Conservation (phyloP, 2,797 vertebrate genomes). For the Chrysocyon brachyurus region DNA sequence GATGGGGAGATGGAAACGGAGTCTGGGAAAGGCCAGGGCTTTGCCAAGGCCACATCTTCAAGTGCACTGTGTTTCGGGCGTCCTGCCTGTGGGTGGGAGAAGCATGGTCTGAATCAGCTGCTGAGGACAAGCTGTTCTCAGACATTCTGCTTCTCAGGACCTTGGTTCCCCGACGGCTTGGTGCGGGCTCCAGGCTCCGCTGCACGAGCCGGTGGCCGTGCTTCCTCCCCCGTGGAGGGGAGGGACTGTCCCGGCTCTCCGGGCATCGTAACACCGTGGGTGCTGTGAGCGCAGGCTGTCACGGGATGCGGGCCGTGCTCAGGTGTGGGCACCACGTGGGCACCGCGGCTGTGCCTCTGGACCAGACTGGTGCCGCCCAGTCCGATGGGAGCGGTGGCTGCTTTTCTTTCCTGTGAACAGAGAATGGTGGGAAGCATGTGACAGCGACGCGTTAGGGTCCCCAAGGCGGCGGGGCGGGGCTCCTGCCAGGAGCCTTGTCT, state of each 20-base stretch:
- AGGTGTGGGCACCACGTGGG: neutral
- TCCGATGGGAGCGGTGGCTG: too few relatives aligned
- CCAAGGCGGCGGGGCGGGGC: neutral
- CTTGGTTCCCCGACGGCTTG: neutral
- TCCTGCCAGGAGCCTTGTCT: neutral
- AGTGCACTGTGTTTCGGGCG: neutral
- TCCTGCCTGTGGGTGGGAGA: neutral
- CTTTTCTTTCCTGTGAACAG: neutral
- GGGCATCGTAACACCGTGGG: neutral
- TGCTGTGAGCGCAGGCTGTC: neutral
- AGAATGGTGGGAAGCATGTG: neutral
- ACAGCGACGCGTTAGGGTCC: too few relatives aligned
- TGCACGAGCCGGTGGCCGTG: too few relatives aligned
- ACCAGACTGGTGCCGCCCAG: neutral
- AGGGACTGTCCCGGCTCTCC: fast-evolving
- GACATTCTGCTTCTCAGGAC: neutral
- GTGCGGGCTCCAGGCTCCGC: neutral
- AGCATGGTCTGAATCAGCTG: neutral
- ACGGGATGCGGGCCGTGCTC: fast-evolving
- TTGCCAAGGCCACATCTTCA: neutral
- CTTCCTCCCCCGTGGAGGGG: neutral
- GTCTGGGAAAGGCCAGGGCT: neutral
- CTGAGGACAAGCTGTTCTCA: neutral
- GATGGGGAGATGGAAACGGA: neutral
- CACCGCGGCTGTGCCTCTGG: neutral